Percentiles rank a stretch among this genome's conserved stretches.
phyloP scores from a whole-genome alignment of 35 echinoderm and acorn worm genomes.

The Heliocidaris erythrogramma region DNA sequence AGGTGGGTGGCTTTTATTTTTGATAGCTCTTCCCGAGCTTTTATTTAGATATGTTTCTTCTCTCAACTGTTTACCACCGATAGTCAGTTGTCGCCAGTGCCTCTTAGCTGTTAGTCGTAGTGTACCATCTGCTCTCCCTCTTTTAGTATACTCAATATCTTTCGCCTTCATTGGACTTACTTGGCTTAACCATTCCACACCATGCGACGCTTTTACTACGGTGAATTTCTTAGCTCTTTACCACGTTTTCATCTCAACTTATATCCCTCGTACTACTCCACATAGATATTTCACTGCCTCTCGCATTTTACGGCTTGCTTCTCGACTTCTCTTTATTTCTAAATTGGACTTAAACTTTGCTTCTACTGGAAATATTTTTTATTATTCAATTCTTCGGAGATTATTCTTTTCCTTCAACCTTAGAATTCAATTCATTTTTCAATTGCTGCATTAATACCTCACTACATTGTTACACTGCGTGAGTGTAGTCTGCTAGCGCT shows the following conservation, averaged over 20 bases:
- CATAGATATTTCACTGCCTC: conserved; percentile 5
- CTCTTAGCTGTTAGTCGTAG: conserved; percentile 31
- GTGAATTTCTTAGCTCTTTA: conserved; percentile 32
- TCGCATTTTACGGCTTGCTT: neutral
- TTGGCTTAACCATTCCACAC: conserved; percentile 25
- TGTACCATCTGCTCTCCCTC: conserved; percentile 6
- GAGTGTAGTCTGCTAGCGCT: neutral
- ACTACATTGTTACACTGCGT: neutral
- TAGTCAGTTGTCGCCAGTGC: conserved; percentile 32
- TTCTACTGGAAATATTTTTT: neutral
- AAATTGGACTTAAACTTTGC: neutral
- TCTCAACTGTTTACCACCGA: neutral
- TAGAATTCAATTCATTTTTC: neutral
- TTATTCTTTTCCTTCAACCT: neutral
- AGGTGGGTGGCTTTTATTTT: conserved; percentile 47
- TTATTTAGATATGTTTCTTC: conserved; percentile 34
- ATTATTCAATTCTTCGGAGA: neutral
- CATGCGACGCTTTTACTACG: conserved; percentile 41
- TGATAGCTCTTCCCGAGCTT: neutral
- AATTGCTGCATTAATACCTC: neutral
- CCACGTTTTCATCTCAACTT: neutral
- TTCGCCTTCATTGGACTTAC: conserved; percentile 40
- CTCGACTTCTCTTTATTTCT: neutral
- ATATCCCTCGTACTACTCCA: neutral
- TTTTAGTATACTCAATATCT: neutral